phyloP scores from a whole-genome alignment of 2,888 invertebrate genomes.

The Drosophila subsilvestris region DNA sequence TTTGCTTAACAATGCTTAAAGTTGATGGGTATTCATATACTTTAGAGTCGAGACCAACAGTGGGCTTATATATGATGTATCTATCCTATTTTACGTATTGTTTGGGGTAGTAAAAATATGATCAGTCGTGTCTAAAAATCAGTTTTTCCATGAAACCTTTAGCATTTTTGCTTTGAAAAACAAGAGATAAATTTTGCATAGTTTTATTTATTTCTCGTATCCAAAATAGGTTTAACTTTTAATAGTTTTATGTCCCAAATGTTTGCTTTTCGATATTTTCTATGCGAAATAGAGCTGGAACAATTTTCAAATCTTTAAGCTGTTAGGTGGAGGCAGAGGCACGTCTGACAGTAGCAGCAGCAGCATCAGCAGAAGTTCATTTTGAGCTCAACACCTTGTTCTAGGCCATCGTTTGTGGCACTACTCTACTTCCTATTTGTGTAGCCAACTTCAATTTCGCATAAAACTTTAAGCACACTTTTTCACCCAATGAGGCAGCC shows the following conservation, averaged over 20 bases:
- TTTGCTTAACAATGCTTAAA: background rate
- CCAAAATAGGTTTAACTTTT: conserved; percentile 17
- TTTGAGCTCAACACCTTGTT: conserved; percentile 60
- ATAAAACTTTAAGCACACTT: conserved; percentile 71
- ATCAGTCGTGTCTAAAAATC: no score
- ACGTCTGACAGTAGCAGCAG: conserved; percentile 17
- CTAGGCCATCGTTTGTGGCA: background rate
- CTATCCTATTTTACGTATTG: no score
- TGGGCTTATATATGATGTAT: no score
- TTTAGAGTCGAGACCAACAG: no score
- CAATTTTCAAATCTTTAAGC: conserved; percentile 21
- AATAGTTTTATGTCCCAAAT: conserved; percentile 22
- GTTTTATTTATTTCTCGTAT: conserved; percentile 22
- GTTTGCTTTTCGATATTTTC: conserved; percentile 33
- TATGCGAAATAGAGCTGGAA: conserved; percentile 8
- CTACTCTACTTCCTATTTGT: conserved; percentile 42
- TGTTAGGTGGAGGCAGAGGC: conserved; percentile 23
- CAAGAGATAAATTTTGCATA: no score
- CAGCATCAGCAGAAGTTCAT: conserved; percentile 31
- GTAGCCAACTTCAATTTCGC: conserved; percentile 62
- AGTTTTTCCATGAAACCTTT: no score
- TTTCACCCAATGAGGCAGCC: conserved; percentile 52
- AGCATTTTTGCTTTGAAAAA: no score
- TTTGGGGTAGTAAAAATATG: no score
- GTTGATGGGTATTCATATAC: background rate